Conservation (phyloP, 35 echinoderm and acorn worm genomes). For the Strongylocentrotus purpuratus region DNA sequence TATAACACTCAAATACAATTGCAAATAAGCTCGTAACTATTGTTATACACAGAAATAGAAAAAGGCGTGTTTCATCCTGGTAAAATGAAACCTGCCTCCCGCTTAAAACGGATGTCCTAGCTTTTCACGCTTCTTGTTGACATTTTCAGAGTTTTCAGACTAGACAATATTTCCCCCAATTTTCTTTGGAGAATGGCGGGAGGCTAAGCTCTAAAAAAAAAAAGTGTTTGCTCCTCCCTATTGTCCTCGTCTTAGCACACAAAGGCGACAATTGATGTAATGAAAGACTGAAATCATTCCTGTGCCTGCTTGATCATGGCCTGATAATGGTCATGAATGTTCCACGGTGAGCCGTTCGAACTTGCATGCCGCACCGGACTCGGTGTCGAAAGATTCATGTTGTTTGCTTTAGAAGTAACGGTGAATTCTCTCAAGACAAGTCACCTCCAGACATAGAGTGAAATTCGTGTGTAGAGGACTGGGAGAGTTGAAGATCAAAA, state of each 20-base stretch:
- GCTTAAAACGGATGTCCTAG: not conserved
- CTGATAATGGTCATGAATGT: not conserved
- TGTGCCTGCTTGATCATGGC: not conserved
- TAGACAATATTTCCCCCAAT: not conserved
- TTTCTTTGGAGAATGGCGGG: not conserved
- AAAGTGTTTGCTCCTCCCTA: not conserved
- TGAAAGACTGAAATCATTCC: conserved; percentile 11
- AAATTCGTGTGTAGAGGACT: no score
- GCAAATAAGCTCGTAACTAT: no score
- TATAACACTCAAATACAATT: no score
- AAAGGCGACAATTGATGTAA: not conserved
- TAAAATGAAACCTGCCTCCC: not conserved
- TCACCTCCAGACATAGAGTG: not conserved
- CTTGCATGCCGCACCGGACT: not conserved
- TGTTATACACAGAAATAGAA: no score
- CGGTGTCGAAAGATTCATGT: not conserved
- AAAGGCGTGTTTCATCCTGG: not conserved
- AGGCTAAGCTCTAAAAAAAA: not conserved
- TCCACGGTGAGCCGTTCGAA: not conserved
- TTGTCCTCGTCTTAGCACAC: not conserved
- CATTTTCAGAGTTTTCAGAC: not conserved
- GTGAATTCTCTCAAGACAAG: not conserved
- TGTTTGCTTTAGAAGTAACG: not conserved
- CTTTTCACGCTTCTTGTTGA: not conserved
- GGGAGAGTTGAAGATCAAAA: no score